These are phyloP conservation scores for Phlogophora meticulosa DNA, from an alignment of 2,888 invertebrate species.

Conservation along the genomic window DNA sequence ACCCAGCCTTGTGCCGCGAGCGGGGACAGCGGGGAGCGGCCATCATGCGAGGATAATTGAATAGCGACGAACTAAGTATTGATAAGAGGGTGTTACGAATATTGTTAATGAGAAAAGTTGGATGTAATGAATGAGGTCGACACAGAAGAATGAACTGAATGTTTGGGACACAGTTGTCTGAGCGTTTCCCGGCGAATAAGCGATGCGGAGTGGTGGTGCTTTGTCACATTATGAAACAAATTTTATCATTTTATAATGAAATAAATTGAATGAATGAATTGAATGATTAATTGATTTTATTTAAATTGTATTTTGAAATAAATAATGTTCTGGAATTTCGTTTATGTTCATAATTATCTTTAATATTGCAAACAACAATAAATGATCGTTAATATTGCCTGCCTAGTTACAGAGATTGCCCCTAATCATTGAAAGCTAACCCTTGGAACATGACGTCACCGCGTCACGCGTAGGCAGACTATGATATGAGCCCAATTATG, in stretches of 20 bases:
- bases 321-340: no score
- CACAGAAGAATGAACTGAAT: neutral
- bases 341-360: no score
- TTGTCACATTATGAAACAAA: neutral
- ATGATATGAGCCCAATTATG: constrained; percentile 13
- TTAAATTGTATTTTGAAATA: no score
- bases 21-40: neutral
- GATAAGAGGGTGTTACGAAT: no score
- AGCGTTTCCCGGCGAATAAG: neutral
- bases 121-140: neutral
- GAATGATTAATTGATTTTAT: no score
- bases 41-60: constrained; percentile 9
- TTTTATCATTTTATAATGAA: neutral
- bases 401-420: neutral
- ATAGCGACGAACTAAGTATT: neutral
- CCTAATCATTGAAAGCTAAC: constrained; percentile 1
- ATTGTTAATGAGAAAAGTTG: neutral
- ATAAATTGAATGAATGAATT: no score
- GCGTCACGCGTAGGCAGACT: neutral
- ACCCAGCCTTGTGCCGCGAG: neutral
- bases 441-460: neutral
- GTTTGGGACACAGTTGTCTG: neutral
- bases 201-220: neutral
- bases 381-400: constrained; percentile 1
- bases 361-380: neutral